These are phyloP conservation scores for Sturmia bella DNA, from an alignment of 2,888 invertebrate species.

Conservation along the genomic window DNA sequence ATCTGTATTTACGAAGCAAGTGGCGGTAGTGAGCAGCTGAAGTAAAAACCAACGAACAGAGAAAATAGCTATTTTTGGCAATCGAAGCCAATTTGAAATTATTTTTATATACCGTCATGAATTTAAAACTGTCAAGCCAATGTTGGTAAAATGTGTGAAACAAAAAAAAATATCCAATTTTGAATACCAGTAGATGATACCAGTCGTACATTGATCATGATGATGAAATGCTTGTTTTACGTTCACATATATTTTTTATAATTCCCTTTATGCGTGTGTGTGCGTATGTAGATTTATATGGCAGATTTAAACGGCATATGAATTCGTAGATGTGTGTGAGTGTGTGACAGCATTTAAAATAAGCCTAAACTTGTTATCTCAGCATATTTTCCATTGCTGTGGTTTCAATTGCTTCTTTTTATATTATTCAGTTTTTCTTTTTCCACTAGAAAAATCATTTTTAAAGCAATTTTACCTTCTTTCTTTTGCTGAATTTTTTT, in stretches of 20 bases:
- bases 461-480: constrained; percentile 63
- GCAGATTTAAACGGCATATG: neutral
- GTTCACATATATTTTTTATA: neutral
- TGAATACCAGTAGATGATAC: constrained; percentile 11
- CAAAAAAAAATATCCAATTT: constrained; percentile 28
- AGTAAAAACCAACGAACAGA: constrained; percentile 20
- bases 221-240: constrained; percentile 47
- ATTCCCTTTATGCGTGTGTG: neutral
- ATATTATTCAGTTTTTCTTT: constrained; percentile 22
- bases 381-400: constrained; percentile 69
- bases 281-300: neutral
- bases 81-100: constrained; percentile 69
- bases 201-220: constrained; percentile 44
- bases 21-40: constrained; percentile 10
- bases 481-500: constrained; percentile 10
- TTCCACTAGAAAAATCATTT: constrained; percentile 46
- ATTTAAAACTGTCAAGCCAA: constrained; percentile 68
- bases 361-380: constrained; percentile 68
- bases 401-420: constrained; percentile 62
- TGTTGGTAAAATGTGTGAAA: constrained; percentile 51
- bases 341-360: constrained; percentile 47
- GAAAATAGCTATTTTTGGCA: constrained; percentile 59
- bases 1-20: no score
- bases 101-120: constrained; percentile 67
- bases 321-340: constrained; percentile 23